These are phyloP conservation scores for Amyelois transitella DNA, from an alignment of 1,140 invertebrate species.

Conservation along the genomic window DNA sequence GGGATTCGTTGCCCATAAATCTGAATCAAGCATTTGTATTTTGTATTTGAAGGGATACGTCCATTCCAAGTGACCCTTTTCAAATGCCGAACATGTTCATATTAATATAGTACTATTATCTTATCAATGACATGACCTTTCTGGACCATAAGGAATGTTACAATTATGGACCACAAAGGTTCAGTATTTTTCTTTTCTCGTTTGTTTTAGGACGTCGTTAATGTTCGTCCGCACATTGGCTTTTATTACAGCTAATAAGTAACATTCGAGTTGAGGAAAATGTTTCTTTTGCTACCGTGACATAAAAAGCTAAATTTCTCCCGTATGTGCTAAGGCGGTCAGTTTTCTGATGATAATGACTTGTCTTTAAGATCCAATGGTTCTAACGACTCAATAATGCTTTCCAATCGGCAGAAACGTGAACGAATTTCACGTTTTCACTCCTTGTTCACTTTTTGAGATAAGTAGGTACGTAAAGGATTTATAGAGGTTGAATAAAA, in stretches of 20 bases:
- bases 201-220: neutral
- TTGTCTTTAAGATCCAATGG: too few species aligned
- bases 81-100: conserved; percentile 4
- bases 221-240: neutral
- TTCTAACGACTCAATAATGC: too few species aligned
- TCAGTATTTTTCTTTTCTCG: neutral
- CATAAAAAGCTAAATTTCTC: neutral
- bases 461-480: too few species aligned
- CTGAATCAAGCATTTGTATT: conserved; percentile 4
- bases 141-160: neutral
- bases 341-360: neutral
- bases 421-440: too few species aligned
- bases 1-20: conserved; percentile 3
- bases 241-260: neutral
- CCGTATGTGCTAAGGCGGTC: neutral
- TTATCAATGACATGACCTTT: neutral
- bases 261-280: neutral
- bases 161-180: neutral
- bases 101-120: neutral
- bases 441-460: too few species aligned
- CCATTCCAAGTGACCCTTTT: conserved; percentile 8
- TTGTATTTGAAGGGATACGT: conserved; percentile 5
- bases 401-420: too few species aligned
- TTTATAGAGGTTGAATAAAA: too few species aligned
- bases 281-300: neutral